Evolutionary conservation across 2,113 vertebrate species (phyloP), one percentile per base, ranked within the genome.

Genomic region (Pygoscelis adeliae): DNA sequence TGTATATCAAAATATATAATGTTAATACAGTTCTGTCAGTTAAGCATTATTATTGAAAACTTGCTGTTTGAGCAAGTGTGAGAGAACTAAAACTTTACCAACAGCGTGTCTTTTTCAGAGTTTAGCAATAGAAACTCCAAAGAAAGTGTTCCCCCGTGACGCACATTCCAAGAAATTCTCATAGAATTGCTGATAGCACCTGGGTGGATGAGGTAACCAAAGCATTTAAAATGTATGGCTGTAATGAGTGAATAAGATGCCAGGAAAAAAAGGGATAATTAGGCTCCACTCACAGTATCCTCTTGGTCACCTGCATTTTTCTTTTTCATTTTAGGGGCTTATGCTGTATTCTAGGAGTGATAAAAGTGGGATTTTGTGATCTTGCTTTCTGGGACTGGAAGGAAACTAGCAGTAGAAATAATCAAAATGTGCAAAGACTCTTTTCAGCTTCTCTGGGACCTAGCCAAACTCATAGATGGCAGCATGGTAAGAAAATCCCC

Each of bases 361-460:
- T 95, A 96, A 61, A 96, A 83, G 26, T 42, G 12, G 79, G 71
- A 88, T 80, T 94, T 89, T 93, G 44, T 90, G 65, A 79, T 61
- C 46, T 88, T 73, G 53, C 15, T 70, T 72, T 72, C 50, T 77
- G 66, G 40, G 10, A 89, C 23, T 3, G 1, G 81, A 87, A 36
- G 27, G 87, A 95, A 89, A 87, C 69, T 52, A 83, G 49, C 46
- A 80, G 69, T 15, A 78, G 47, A 79, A 94, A 77, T 76, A 95
- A 95, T 79, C 29, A 92, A 91, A 87, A 70, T 36, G 29, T 79
- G 47, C 40, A 84, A 76, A 91, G 15, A 22, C 15, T 83, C 15
- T 53, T 86, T 90, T 74, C 23, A 19, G 77, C 36, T 94, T 95
- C 72, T 91, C 23, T 85, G 89, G 53, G 81, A 82, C 22, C 8